A percentile compares a stretch with the other conserved stretches of the same genome.
Conservation (phyloP, 2,888 invertebrate species). For the Baronia brevicornis region DNA sequence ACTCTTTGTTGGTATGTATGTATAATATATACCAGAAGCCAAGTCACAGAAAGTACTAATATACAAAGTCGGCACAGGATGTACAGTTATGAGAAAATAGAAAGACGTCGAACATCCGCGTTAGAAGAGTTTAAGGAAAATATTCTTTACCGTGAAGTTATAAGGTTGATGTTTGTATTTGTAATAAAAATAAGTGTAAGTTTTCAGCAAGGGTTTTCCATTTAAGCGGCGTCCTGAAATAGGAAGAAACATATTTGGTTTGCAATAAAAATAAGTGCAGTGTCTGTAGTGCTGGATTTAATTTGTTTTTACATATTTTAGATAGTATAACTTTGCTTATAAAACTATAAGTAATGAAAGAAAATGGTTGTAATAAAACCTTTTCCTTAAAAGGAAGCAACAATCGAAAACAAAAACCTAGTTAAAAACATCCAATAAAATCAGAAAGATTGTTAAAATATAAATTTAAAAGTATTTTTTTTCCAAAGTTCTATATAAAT, state of each 20-base stretch:
- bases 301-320: too few species aligned
- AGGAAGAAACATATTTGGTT: conserved; percentile 43
- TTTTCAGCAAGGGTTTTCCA: conserved; percentile 52
- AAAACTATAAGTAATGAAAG: too few species aligned
- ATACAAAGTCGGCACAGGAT: conserved; percentile 55
- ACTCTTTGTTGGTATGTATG: conserved; percentile 32
- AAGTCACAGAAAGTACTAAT: conserved; percentile 47
- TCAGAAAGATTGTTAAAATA: too few species aligned
- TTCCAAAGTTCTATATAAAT: too few species aligned
- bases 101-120: conserved; percentile 30
- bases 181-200: not conserved
- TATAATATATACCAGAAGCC: conserved; percentile 35
- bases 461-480: too few species aligned
- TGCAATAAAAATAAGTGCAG: conserved; percentile 54
- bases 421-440: too few species aligned
- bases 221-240: conserved; percentile 51
- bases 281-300: too few species aligned
- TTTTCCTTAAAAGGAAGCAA: too few species aligned
- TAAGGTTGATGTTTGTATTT: conserved; percentile 27
- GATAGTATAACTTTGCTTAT: too few species aligned
- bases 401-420: too few species aligned
- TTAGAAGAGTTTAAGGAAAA: conserved; percentile 20
- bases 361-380: too few species aligned
- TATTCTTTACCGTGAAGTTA: conserved; percentile 21
- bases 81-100: conserved; percentile 30